Conservation (phyloP, 2,797 vertebrate genomes). For the Picus viridis region DNA sequence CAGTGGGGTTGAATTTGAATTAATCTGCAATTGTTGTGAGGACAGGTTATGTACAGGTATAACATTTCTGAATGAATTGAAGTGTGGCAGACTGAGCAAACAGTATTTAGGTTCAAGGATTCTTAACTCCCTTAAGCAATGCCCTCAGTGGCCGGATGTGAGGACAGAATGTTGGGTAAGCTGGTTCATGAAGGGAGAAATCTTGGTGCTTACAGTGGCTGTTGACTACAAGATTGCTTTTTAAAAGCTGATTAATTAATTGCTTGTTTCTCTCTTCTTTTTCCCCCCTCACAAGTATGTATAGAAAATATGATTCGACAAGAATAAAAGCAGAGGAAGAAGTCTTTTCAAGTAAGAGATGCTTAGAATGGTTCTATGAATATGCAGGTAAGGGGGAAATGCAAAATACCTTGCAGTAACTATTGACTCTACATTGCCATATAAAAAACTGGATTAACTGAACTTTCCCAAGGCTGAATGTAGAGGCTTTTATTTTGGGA, state of each 20-base stretch:
- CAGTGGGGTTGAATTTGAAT: background rate
- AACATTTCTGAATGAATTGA: background rate
- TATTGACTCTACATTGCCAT: background rate
- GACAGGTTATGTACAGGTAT: background rate
- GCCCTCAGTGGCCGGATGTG: background rate
- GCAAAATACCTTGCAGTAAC: background rate
- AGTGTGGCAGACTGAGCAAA: background rate
- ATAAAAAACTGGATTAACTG: background rate
- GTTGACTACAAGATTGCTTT: background rate
- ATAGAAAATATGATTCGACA: conserved; percentile 93
- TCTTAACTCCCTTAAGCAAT: background rate
- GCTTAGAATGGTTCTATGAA: conserved; percentile 99
- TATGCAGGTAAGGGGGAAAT: conserved; percentile 89
- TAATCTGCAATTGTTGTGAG: background rate
- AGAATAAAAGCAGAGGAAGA: conserved; percentile 94
- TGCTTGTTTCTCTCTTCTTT: conserved; percentile 47
- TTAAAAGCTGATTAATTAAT: background rate
- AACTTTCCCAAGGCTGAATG: background rate
- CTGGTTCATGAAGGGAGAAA: background rate
- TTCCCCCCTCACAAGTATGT: conserved; percentile 81
- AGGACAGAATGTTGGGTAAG: background rate
- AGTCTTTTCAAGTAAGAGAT: conserved; percentile 97
- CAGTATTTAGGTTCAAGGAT: background rate
- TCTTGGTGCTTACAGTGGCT: background rate
- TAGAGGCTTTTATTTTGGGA: background rate